phyloP scores from a whole-genome alignment of 2,888 invertebrate genomes.

The Cephus spinipes region DNA sequence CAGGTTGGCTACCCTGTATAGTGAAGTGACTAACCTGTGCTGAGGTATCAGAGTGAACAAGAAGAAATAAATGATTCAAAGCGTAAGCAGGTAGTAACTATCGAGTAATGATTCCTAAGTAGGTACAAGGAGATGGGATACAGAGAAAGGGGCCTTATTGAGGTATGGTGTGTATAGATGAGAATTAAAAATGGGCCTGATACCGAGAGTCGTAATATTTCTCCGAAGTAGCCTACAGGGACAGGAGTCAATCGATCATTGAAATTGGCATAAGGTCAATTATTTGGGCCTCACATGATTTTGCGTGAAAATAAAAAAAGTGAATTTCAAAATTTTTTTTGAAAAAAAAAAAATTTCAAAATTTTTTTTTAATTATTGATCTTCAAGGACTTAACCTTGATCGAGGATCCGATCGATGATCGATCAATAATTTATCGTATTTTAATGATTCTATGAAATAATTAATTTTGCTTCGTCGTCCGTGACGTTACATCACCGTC shows the following conservation, averaged over 20 bases:
- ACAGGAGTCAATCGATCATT: not conserved
- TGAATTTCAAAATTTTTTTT: not conserved
- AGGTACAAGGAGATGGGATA: not conserved
- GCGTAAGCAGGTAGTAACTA: constrained; percentile 23
- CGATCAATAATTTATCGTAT: not conserved
- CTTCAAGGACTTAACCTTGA: not conserved
- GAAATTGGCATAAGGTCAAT: not conserved
- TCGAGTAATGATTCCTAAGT: constrained; percentile 13
- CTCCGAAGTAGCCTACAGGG: not conserved
- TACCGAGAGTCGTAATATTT: not conserved
- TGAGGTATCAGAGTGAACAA: not conserved
- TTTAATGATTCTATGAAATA: not conserved
- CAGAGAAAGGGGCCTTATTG: not conserved
- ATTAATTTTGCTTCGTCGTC: not conserved
- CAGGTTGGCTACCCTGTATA: not conserved
- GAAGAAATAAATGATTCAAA: constrained; percentile 6
- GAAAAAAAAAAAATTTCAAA: no score
- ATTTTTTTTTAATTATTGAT: no score
- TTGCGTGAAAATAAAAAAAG: not conserved
- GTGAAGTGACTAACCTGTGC: not conserved
- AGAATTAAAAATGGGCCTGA: not conserved
- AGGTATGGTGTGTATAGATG: not conserved
- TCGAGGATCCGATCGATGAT: not conserved
- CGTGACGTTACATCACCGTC: not conserved
- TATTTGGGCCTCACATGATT: not conserved